Base-by-base conservation (phyloP, 2,113 vertebrate genomes). In the Nothoprocta perdicaria region DNA sequence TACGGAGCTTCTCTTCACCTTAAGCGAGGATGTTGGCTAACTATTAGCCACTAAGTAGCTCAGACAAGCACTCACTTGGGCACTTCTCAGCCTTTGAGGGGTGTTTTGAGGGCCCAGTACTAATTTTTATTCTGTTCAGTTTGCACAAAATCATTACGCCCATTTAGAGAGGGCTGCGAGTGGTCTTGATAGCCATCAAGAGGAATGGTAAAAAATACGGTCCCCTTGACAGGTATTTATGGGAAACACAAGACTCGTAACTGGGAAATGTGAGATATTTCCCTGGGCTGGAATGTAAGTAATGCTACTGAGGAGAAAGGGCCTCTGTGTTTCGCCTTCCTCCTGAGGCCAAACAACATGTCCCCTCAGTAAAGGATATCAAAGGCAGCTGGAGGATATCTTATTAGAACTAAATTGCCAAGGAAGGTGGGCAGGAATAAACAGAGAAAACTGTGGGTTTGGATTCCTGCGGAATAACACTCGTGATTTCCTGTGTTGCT, bases 161-260 rank as follows among this genome's bases (percentile, higher is more conserved):
- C 13, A 48, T 75, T 86, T 60, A 79, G 46, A 91, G 65, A 85
- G 3, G 24, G 53, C 31, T 84, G 72, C 33, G 69, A 82, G 38
- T 60, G 60, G 63, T 38, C 71, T 62, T 92, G 80, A 91, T 86
- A 88, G 61, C 76, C 82, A 35, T 84, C 26, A 26, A 95, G 80
- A 93, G 55, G 71, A 93, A 93, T 4, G 31, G 84, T 38, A 92
- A 95, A 96, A 94, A 95, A 94, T 86, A 92, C 29, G 52, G 79
- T 85, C 71, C 68, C 95, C 77, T 92, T 7, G 12, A 83, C 7
- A 31, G 91, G 45, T 27, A 53, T 61, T 95, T 96, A 81, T 0
- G 2, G 86, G 92, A 96, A 97, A 95, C 24, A 61, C 40, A 93
- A 84, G 89, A 76, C 29, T 80, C 3, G 0, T 58, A 72, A 94